These are phyloP conservation scores for Apodemia arnacis DNA, from an alignment of 2,888 invertebrate genomes.

Conservation along the genomic window DNA sequence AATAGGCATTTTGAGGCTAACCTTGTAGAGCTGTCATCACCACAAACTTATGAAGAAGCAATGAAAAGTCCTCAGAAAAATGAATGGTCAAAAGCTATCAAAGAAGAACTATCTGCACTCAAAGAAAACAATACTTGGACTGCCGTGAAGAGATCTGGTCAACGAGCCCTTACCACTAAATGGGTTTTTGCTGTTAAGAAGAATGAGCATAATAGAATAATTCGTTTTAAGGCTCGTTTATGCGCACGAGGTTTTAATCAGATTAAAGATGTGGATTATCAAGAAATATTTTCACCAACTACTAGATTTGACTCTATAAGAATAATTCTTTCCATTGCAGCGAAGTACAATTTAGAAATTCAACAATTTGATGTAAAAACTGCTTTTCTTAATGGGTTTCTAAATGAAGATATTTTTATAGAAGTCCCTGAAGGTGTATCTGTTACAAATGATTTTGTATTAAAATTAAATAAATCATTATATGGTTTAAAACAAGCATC, in stretches of 20 bases:
- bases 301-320: slow-evolving; percentile 73
- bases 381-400: slow-evolving; percentile 78
- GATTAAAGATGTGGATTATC: slow-evolving; percentile 67
- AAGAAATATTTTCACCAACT: slow-evolving; percentile 74
- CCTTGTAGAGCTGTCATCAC: slow-evolving; percentile 69
- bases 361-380: slow-evolving; percentile 81
- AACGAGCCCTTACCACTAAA: slow-evolving; percentile 75
- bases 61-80: slow-evolving; percentile 60
- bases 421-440: slow-evolving; percentile 72
- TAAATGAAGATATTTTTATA: slow-evolving; percentile 77
- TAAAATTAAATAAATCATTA: slow-evolving; percentile 78
- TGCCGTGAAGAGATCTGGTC: slow-evolving; percentile 43
- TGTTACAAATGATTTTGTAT: slow-evolving; percentile 23
- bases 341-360: slow-evolving; percentile 58
- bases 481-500: slow-evolving; percentile 84
- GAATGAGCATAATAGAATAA: slow-evolving; percentile 51
- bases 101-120: slow-evolving; percentile 73
- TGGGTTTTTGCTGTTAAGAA: slow-evolving; percentile 82
- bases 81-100: slow-evolving; percentile 71
- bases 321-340: slow-evolving; percentile 65
- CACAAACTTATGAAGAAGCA: slow-evolving; percentile 79
- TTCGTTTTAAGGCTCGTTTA: slow-evolving; percentile 62
- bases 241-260: slow-evolving; percentile 76
- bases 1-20: slow-evolving; percentile 75
- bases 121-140: slow-evolving; percentile 80